Evolutionary conservation across 2,888 invertebrate species (phyloP).

Genomic region (Rotaria sp.): DNA sequence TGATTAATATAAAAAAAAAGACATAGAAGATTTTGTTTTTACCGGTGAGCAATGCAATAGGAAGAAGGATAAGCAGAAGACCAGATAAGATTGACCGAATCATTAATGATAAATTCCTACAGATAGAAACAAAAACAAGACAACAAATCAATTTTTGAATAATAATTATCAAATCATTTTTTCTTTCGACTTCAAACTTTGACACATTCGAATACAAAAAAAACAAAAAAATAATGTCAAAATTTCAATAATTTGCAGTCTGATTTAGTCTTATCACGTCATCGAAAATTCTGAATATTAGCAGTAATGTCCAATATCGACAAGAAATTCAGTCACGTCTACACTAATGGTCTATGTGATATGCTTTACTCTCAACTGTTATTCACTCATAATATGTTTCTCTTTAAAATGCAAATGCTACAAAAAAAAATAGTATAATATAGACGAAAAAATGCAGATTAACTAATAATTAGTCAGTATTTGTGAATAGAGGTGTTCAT

Average conservation of each 20-base stretch:
- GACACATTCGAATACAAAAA: too few species aligned
- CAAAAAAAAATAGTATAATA: background rate
- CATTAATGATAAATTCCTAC: background rate
- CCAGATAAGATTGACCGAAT: background rate
- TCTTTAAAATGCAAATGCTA: background rate
- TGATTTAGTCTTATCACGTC: background rate
- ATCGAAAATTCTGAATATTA: background rate
- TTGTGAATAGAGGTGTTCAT: too few species aligned
- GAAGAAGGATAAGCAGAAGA: background rate
- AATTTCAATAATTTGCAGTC: background rate
- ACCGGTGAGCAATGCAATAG: background rate
- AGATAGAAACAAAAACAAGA: background rate
- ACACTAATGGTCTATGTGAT: background rate
- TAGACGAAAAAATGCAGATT: too few species aligned
- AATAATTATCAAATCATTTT: background rate
- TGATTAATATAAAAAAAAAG: background rate
- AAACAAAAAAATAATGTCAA: background rate
- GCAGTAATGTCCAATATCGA: background rate
- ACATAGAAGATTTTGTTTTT: background rate
- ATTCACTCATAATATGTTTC: background rate
- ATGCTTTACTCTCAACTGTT: background rate
- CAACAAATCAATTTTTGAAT: background rate
- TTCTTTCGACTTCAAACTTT: background rate
- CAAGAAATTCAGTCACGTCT: background rate
- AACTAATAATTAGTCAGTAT: too few species aligned